A percentile compares a stretch with the other conserved stretches of the same genome.
phyloP scores from a whole-genome alignment of 2,113 vertebrate genomes.

The Tetraodon nigroviridis region DNA sequence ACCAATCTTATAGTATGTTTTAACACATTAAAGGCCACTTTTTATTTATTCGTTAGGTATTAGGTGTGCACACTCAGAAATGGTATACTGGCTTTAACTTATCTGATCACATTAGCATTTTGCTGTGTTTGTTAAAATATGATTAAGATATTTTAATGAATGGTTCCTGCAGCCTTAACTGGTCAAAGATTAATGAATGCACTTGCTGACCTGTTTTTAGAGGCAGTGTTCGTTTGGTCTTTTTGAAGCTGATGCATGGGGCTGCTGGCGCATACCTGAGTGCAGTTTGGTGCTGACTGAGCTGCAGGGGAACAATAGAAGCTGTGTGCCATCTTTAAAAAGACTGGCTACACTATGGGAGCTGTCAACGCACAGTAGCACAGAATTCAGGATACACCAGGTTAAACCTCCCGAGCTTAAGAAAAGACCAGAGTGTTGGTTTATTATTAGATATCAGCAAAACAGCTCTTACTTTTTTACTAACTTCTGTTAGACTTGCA shows the following conservation, averaged over 20 bases:
- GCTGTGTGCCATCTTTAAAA: slow-evolving; percentile 9
- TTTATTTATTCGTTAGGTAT: no score
- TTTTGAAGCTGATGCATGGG: slow-evolving; percentile 11
- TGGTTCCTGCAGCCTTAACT: no score
- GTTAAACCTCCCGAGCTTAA: neutral
- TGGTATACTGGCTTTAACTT: no score
- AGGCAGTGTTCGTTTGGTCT: slow-evolving; percentile 8
- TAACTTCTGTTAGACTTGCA: slow-evolving; percentile 1
- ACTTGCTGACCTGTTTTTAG: neutral
- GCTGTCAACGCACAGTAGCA: slow-evolving; percentile 12
- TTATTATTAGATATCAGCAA: slow-evolving; percentile 6
- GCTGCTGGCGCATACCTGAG: slow-evolving; percentile 14
- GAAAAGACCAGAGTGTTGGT: neutral
- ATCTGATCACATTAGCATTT: no score
- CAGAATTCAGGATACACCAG: neutral
- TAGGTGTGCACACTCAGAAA: no score
- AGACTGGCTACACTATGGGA: slow-evolving; percentile 5
- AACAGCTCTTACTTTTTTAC: slow-evolving; percentile 7
- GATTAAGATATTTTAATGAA: no score
- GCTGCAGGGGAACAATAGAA: slow-evolving; percentile 15
- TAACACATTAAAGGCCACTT: no score
- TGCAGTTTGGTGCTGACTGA: slow-evolving; percentile 10
- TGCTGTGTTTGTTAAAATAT: no score
- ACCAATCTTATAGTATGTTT: no score
- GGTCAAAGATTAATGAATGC: slow-evolving; percentile 17